These are phyloP conservation scores for Gymnorhina tibicen DNA, from an alignment of 2,113 vertebrate genomes.

Conservation along the genomic window DNA sequence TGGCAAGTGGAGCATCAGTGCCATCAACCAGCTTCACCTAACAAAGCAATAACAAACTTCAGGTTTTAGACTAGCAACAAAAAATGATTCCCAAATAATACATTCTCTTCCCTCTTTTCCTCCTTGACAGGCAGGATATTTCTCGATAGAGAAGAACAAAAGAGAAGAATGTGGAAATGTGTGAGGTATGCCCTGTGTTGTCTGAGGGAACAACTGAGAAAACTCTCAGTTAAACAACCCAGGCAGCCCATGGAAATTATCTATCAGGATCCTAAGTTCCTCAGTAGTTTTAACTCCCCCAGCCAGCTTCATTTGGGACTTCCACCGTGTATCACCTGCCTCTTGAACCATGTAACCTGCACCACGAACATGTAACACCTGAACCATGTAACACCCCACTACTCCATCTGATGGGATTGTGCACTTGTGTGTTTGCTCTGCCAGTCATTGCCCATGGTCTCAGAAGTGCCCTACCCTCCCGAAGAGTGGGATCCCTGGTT, in stretches of 20 bases:
- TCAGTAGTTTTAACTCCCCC: not conserved
- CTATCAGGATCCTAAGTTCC: not conserved
- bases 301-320: not conserved
- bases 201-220: not conserved
- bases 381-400: not conserved
- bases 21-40: constrained; percentile 71
- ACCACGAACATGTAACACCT: not conserved
- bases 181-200: not conserved
- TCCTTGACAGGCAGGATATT: not conserved
- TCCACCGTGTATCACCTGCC: not conserved
- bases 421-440: not conserved
- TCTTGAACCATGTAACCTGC: not conserved
- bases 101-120: not conserved
- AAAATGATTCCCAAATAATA: not conserved
- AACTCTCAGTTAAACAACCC: not conserved
- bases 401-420: not conserved
- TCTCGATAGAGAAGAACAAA: not conserved
- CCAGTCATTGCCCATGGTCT: not conserved
- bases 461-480: constrained; percentile 61
- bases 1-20: constrained; percentile 54
- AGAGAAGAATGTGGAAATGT: not conserved
- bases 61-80: not conserved
- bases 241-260: not conserved
- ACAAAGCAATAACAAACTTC: not conserved
- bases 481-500: constrained; percentile 69